A percentile compares a stretch with the other conserved stretches of the same genome.
Evolutionary conservation across 1,140 invertebrate genomes (phyloP).

Genomic region (Bactericera cockerelli): DNA sequence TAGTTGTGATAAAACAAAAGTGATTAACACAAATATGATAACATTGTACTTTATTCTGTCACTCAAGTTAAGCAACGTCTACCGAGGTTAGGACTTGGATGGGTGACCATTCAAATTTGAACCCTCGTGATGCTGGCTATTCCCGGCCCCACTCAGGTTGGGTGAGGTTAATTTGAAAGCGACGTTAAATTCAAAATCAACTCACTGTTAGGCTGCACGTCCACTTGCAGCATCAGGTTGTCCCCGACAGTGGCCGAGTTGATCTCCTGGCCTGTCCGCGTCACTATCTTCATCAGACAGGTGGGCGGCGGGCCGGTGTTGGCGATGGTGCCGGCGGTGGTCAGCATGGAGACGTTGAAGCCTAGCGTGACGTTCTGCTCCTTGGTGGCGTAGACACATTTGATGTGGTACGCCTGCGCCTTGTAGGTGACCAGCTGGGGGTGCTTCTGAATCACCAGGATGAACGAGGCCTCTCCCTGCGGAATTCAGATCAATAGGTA

Average conservation of each 20-base stretch:
- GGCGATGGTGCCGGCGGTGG: conserved; percentile 84
- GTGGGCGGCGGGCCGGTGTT: conserved; percentile 87
- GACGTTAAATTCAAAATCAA: no score
- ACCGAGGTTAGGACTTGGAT: no score
- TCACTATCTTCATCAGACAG: conserved; percentile 82
- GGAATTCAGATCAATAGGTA: conserved; percentile 19
- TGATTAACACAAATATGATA: no score
- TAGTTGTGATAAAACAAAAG: no score
- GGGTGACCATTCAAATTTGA: no score
- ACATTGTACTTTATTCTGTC: no score
- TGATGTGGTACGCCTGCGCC: conserved; percentile 86
- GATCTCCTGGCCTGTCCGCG: conserved; percentile 70
- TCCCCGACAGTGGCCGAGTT: conserved; percentile 84
- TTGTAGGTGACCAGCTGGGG: conserved; percentile 88
- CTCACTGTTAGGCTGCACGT: conserved; percentile 79
- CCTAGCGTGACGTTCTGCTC: conserved; percentile 84
- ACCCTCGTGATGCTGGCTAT: no score
- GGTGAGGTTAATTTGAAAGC: no score
- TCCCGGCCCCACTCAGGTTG: no score
- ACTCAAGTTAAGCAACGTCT: no score
- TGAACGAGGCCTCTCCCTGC: conserved; percentile 77
- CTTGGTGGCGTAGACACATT: conserved; percentile 84
- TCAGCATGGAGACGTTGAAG: conserved; percentile 89
- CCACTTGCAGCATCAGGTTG: conserved; percentile 75
- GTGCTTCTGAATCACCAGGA: conserved; percentile 88